phyloP scores from a whole-genome alignment of 2,113 vertebrate genomes.

The Phalacrocorax aristotelis region DNA sequence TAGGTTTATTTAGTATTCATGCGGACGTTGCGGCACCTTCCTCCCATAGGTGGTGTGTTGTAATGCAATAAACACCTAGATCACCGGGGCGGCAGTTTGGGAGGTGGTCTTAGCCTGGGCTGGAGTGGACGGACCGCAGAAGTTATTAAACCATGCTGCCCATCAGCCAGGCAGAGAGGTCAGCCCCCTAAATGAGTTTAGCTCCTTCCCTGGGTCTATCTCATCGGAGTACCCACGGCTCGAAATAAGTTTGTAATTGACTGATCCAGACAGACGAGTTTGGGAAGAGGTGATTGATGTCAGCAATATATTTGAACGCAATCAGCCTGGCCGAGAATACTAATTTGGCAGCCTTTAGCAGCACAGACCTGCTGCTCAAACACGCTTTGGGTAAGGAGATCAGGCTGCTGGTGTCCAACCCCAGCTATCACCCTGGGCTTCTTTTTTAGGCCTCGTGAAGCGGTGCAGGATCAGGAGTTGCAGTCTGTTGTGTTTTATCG shows the following conservation, averaged over 20 bases:
- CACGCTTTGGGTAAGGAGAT: not conserved
- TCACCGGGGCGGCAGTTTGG: not conserved
- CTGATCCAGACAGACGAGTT: conserved; percentile 73
- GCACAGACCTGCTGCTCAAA: not conserved
- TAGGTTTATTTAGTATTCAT: conserved; percentile 57
- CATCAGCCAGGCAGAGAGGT: conserved; percentile 55
- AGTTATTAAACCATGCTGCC: conserved; percentile 38
- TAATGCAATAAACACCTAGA: conserved; percentile 34
- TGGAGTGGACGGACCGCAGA: conserved; percentile 30
- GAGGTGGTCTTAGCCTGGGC: not conserved
- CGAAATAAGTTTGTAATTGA: conserved; percentile 75
- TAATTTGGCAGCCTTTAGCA: conserved; percentile 48
- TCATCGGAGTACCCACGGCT: conserved; percentile 49
- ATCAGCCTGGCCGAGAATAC: conserved; percentile 64
- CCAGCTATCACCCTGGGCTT: not conserved
- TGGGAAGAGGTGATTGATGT: conserved; percentile 76
- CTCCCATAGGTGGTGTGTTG: not conserved
- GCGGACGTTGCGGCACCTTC: not conserved
- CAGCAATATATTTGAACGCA: conserved; percentile 68
- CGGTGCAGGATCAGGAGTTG: not conserved
- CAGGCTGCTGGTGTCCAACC: not conserved
- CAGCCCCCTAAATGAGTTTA: conserved; percentile 70
- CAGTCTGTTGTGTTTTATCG: not conserved
- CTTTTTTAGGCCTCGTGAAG: not conserved
- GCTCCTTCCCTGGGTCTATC: conserved; percentile 60